A percentile compares a stretch with the other conserved stretches of the same genome.
These are phyloP conservation scores for Drusus annulatus DNA, from an alignment of 1,140 invertebrate species.

Conservation along the genomic window DNA sequence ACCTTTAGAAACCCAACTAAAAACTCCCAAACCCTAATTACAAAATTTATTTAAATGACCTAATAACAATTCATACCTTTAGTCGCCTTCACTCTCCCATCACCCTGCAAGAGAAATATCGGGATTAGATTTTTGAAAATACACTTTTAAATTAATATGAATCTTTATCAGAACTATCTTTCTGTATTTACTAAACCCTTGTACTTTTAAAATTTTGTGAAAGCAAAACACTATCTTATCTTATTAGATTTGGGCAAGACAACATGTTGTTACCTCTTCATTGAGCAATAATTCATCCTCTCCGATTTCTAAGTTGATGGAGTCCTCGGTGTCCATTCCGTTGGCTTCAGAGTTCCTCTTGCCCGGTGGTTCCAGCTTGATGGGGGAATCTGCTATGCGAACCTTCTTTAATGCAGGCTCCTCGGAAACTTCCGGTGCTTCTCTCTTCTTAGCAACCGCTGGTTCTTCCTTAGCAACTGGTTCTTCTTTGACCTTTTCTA, in stretches of 20 bases:
- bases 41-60: constrained; percentile 8
- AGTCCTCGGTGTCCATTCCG: constrained; percentile 81
- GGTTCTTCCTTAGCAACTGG: constrained; percentile 6
- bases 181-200: too few species aligned
- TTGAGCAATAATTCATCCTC: constrained; percentile 86
- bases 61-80: constrained; percentile 52
- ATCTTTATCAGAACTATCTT: too few species aligned
- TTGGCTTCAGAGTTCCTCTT: constrained; percentile 66
- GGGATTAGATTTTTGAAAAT: too few species aligned
- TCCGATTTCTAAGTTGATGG: constrained; percentile 85
- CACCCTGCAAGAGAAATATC: constrained; percentile 48
- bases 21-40: constrained; percentile 7
- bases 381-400: constrained; percentile 63
- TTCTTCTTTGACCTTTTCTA: constrained; percentile 63
- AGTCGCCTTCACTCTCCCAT: constrained; percentile 36
- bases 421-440: constrained; percentile 62
- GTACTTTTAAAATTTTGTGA: too few species aligned
- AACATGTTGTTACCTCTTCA: constrained; percentile 75
- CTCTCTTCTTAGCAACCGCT: constrained; percentile 64
- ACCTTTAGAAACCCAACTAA: constrained; percentile 46
- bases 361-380: constrained; percentile 30
- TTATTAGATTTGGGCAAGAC: neutral
- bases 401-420: constrained; percentile 66
- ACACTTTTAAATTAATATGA: too few species aligned
- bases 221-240: too few species aligned